phyloP scores from a whole-genome alignment of 2,888 invertebrate species.

The Sphaeridia pumilis region DNA sequence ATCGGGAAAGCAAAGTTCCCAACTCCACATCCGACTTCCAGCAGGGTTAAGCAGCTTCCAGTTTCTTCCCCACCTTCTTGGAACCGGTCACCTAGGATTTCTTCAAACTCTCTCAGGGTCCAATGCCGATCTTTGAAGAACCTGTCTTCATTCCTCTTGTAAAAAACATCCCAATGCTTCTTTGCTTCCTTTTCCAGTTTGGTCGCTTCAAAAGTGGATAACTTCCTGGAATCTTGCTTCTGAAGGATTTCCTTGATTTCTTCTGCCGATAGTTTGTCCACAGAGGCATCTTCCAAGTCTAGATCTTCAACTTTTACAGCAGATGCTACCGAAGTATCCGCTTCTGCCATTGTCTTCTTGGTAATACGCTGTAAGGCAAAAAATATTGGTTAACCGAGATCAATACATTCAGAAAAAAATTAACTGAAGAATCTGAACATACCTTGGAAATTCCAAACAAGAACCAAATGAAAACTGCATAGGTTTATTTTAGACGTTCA shows the following conservation, averaged over 20 bases:
- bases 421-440: no score
- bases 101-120: conserved; percentile 88
- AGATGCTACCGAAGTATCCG: no score
- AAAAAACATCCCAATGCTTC: conserved; percentile 92
- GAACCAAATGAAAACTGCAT: no score
- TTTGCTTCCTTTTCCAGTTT: conserved; percentile 70
- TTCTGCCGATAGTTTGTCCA: conserved; percentile 38
- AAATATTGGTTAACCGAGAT: no score
- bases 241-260: conserved; percentile 51
- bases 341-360: no score
- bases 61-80: neutral
- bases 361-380: no score
- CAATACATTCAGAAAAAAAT: no score
- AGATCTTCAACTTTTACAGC: no score
- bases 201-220: conserved; percentile 60
- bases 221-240: conserved; percentile 56
- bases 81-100: conserved; percentile 48
- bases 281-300: no score
- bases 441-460: no score
- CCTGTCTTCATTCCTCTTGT: conserved; percentile 81
- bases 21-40: conserved; percentile 63
- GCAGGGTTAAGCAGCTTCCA: conserved; percentile 38
- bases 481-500: no score
- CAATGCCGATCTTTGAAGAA: conserved; percentile 95
- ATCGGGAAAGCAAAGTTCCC: conserved; percentile 93